Evolutionary conservation across 2,888 invertebrate genomes (phyloP).

Genomic region (Euzetes globulus): DNA sequence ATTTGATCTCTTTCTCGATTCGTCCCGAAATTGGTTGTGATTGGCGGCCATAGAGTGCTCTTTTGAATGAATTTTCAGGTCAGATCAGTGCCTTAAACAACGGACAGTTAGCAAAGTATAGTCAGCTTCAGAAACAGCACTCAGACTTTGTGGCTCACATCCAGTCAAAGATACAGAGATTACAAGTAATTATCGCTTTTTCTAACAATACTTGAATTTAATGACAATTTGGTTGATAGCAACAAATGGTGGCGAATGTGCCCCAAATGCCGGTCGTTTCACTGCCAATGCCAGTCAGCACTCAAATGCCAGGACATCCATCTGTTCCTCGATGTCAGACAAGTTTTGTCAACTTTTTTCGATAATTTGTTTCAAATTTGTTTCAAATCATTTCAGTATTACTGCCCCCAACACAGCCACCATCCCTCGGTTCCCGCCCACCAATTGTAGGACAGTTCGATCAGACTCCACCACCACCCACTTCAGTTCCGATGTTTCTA

Average conservation of each 20-base stretch:
- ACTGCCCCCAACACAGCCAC: not conserved
- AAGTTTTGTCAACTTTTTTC: not conserved
- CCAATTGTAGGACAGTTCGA: slow-evolving; percentile 41
- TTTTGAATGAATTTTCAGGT: slow-evolving; percentile 70
- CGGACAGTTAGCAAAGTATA: slow-evolving; percentile 53
- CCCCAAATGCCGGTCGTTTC: slow-evolving; percentile 13
- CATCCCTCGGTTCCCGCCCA: slow-evolving; percentile 42
- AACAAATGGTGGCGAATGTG: slow-evolving; percentile 19
- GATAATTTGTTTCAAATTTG: not conserved
- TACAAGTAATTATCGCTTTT: slow-evolving; percentile 57
- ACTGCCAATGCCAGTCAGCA: slow-evolving; percentile 10
- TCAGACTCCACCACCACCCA: slow-evolving; percentile 45
- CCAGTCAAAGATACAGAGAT: slow-evolving; percentile 60
- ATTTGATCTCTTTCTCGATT: not conserved
- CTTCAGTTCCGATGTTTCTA: slow-evolving; percentile 30
- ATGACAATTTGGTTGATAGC: not conserved
- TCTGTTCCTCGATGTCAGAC: slow-evolving; percentile 6
- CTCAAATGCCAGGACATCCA: not conserved
- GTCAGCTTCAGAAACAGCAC: slow-evolving; percentile 85
- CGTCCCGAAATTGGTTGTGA: not conserved
- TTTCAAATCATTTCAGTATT: not conserved
- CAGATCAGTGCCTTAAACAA: slow-evolving; percentile 58
- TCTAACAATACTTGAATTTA: not conserved
- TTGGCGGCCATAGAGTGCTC: slow-evolving; percentile 56
- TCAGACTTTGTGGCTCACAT: slow-evolving; percentile 89